Percentiles rank a stretch among this genome's conserved stretches.
Conservation (phyloP, 2,888 invertebrate species). For the Agrochola macilenta region DNA sequence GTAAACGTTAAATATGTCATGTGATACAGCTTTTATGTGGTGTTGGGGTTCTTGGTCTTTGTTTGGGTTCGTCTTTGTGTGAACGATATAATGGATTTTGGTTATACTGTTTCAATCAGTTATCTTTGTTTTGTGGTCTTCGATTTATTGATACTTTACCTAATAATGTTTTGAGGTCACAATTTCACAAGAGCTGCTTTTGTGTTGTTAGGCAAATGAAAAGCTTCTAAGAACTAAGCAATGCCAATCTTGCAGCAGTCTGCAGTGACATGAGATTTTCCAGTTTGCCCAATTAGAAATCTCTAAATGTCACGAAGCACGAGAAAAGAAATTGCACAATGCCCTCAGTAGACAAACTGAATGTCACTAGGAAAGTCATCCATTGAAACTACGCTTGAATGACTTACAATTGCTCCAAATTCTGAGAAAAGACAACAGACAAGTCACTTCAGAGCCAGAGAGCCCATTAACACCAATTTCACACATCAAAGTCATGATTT, state of each 20-base stretch:
- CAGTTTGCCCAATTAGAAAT: conserved; percentile 23
- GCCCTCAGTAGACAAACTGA: conserved; percentile 32
- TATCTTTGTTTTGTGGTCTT: conserved; percentile 52
- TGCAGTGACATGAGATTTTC: conserved; percentile 3
- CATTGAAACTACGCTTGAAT: conserved; percentile 32
- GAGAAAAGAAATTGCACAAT: conserved; percentile 47
- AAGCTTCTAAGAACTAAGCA: neutral
- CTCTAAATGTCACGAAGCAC: conserved; percentile 21
- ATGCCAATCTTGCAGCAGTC: conserved; percentile 12
- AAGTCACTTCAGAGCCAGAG: conserved; percentile 45
- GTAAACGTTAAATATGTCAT: conserved; percentile 74
- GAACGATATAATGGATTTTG: conserved; percentile 62
- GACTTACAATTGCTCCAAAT: conserved; percentile 50
- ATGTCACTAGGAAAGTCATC: conserved; percentile 50
- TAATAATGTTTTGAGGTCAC: conserved; percentile 21
- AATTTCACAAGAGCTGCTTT: neutral
- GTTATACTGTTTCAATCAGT: conserved; percentile 63
- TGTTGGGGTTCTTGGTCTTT: conserved; percentile 65
- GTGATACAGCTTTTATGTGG: conserved; percentile 74
- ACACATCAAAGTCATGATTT: conserved; percentile 63
- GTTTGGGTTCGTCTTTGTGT: conserved; percentile 63
- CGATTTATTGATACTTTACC: conserved; percentile 44
- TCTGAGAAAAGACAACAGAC: conserved; percentile 36
- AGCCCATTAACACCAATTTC: conserved; percentile 56
- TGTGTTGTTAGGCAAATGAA: conserved; percentile 15